Conservation (phyloP, 2,888 invertebrate genomes). For the Andricus curvator region DNA sequence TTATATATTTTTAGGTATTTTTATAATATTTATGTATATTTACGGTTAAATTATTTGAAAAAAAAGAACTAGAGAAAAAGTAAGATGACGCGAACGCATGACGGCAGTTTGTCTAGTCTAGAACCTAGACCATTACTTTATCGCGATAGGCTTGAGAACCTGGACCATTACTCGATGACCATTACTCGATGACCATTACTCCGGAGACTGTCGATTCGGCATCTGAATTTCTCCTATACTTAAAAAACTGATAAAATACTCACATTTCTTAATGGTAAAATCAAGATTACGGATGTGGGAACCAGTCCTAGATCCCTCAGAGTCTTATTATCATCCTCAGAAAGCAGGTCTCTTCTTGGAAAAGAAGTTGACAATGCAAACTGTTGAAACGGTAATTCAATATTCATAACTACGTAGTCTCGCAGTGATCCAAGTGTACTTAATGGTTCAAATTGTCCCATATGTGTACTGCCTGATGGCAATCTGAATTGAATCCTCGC, state of each 20-base stretch:
- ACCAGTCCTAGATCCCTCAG: constrained; percentile 85
- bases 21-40: no score
- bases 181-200: no score
- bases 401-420: constrained; percentile 80
- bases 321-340: constrained; percentile 80
- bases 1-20: no score
- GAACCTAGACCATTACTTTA: no score
- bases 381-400: constrained; percentile 79
- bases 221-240: no score
- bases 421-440: constrained; percentile 83
- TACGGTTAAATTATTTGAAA: no score
- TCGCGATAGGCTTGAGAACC: no score
- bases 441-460: constrained; percentile 86
- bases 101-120: no score
- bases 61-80: no score
- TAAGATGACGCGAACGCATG: no score
- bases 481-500: constrained; percentile 92
- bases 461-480: constrained; percentile 88
- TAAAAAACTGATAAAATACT: constrained; percentile 41
- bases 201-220: no score
- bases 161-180: no score
- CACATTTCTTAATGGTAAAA: constrained; percentile 82
- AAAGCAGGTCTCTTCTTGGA: constrained; percentile 85
- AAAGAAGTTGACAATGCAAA: constrained; percentile 89
- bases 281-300: constrained; percentile 88